Conservation (phyloP, 2,888 invertebrate genomes). For the Torymus aiolomorphi region DNA sequence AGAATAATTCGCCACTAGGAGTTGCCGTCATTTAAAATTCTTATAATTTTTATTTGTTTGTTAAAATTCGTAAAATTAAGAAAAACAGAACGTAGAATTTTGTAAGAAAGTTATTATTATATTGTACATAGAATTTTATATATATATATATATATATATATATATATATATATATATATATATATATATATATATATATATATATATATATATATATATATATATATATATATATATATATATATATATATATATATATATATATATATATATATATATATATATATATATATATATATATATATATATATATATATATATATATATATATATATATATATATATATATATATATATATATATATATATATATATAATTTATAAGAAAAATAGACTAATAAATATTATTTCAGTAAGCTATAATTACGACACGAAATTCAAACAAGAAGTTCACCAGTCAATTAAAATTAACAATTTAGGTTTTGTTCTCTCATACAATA, state of each 20-base stretch:
- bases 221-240: too few species aligned
- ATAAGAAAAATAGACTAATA: slow-evolving; percentile 24
- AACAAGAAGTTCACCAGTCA: slow-evolving; percentile 30
- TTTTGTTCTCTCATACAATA: slow-evolving; percentile 4
- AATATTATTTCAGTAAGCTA: neutral
- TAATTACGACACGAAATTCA: slow-evolving; percentile 15
- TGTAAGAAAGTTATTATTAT: slow-evolving; percentile 53
- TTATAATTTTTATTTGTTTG: slow-evolving; percentile 21
- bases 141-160: slow-evolving; percentile 43
- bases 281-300: too few species aligned
- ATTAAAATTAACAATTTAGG: slow-evolving; percentile 20
- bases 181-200: too few species aligned
- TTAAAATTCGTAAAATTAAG: neutral
- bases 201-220: too few species aligned
- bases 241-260: too few species aligned
- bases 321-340: too few species aligned
- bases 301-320: too few species aligned
- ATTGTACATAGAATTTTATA: slow-evolving; percentile 57
- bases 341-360: slow-evolving; percentile 23
- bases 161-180: too few species aligned
- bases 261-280: too few species aligned
- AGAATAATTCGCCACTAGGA: neutral
- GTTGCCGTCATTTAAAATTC: too few species aligned
- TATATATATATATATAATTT: slow-evolving; percentile 31
- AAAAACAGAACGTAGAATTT: slow-evolving; percentile 19